Conservation (phyloP, 1,140 invertebrate species). For the Telenomus remus region DNA sequence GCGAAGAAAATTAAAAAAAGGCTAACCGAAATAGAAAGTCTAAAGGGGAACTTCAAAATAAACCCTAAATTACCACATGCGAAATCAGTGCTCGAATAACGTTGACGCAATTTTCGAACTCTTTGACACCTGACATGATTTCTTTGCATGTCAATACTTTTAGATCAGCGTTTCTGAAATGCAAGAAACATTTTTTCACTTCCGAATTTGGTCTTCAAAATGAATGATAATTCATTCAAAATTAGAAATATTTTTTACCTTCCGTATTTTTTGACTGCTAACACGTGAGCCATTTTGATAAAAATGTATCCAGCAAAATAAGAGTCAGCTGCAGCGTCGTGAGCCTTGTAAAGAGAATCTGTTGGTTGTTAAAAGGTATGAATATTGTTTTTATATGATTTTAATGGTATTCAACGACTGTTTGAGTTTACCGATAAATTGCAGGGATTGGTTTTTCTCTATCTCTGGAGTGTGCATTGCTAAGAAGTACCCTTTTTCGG, state of each 20-base stretch:
- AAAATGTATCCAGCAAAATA: constrained; percentile 83
- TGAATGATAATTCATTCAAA: constrained; percentile 6
- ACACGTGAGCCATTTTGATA: constrained; percentile 76
- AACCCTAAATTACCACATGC: constrained; percentile 74
- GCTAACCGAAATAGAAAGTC: constrained; percentile 62
- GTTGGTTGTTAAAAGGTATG: constrained; percentile 9
- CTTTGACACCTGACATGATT: constrained; percentile 73
- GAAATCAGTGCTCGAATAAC: constrained; percentile 77
- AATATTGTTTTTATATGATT: background rate
- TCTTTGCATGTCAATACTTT: constrained; percentile 75
- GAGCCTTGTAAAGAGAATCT: constrained; percentile 70
- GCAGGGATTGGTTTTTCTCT: constrained; percentile 21
- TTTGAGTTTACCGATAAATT: constrained; percentile 32
- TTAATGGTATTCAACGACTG: background rate
- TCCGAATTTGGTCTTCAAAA: too few relatives aligned
- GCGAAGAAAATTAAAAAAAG: constrained; percentile 2
- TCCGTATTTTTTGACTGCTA: constrained; percentile 63
- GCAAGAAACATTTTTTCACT: constrained; percentile 52
- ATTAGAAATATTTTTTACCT: constrained; percentile 37
- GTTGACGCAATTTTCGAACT: constrained; percentile 79
- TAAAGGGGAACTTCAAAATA: constrained; percentile 19
- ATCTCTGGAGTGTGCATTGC: constrained; percentile 69
- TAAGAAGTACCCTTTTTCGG: constrained; percentile 67
- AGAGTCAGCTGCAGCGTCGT: constrained; percentile 87
- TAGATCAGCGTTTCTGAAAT: constrained; percentile 61